Evolutionary conservation across 2,113 vertebrate species (phyloP), one percentile per base, ranked within the genome.

Genomic region (Vimba vimba): DNA sequence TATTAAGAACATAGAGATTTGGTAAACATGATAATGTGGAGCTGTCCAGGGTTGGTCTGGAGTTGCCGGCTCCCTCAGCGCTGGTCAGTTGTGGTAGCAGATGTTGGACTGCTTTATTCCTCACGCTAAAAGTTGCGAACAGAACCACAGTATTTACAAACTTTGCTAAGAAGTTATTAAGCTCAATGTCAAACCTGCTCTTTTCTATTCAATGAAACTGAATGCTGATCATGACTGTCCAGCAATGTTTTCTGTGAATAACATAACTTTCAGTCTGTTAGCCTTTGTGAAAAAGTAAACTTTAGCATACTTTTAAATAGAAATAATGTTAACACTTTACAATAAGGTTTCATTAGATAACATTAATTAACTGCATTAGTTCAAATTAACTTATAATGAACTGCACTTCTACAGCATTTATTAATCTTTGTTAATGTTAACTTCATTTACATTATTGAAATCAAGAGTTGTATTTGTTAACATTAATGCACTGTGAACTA

Each of bases 101-200:
- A 77, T 98, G 97, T 77, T 97, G 96, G 71, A 96, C 90, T 15
- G 96, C 97, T 75, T 91, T 71, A 75, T 92, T 93, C 89, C 97
- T 97, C 71, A 98, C 94, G 62, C 98, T 99, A 89, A 69, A 89
- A 82, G 21, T 33, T 21, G 52, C 36, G 85, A 77, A 47, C 73
- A 50, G n/a, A 55, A 4, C 1, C 9, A 19, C 1, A 21, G 1
- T 21, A 77, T 55, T 43, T 52, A 30, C 25, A 76, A 50, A 0
- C 3, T 30, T 52, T 27, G 1, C 12, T 12, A 75, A 25, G 5
- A 25, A 12, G 9, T n/a, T 45, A n/a, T 45, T 73, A 45, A 73
- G 68, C 9, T 64, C n/a, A 68, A 33, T 30, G 19, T 43, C 36
- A 21, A 71, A 71, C 21, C 36, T 73, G 21, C 1, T 45, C 10